Percentiles rank a stretch among this genome's conserved stretches.
Conservation (phyloP, 2,113 vertebrate genomes). For the Carassius carassius region DNA sequence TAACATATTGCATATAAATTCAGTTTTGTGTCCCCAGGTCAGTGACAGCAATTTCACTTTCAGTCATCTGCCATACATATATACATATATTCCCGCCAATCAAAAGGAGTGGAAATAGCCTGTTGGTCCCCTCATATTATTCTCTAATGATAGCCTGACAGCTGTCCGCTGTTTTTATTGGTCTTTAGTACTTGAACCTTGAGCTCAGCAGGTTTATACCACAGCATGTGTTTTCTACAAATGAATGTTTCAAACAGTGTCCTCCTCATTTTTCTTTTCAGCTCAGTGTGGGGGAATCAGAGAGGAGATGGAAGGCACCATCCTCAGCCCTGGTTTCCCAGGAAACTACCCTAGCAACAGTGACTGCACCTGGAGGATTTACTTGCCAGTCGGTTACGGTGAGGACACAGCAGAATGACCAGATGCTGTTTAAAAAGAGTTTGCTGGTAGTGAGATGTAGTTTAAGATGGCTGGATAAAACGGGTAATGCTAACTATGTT, state of each 20-base stretch:
- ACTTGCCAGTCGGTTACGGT: slow-evolving; percentile 94
- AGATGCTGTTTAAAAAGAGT: slow-evolving; percentile 2
- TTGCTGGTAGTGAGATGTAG: background rate
- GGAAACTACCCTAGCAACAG: slow-evolving; percentile 98
- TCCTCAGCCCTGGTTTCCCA: slow-evolving; percentile 96
- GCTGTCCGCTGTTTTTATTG: background rate
- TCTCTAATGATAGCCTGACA: background rate
- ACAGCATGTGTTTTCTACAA: background rate
- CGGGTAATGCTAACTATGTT: background rate
- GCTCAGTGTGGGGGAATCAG: slow-evolving; percentile 92
- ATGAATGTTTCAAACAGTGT: background rate
- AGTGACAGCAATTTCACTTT: slow-evolving; percentile 27
- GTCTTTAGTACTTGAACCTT: slow-evolving; percentile 16
- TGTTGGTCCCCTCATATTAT: background rate
- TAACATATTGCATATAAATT: no score
- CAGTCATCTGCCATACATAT: background rate
- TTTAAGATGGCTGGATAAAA: background rate
- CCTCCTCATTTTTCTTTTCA: slow-evolving; percentile 59
- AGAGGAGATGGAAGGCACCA: slow-evolving; percentile 94
- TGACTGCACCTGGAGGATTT: slow-evolving; percentile 96
- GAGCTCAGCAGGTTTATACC: slow-evolving; percentile 18
- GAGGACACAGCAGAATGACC: slow-evolving; percentile 62
- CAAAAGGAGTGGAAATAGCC: background rate
- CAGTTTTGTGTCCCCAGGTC: background rate
- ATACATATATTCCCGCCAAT: slow-evolving; percentile 1